Base-by-base conservation (phyloP, 2,888 invertebrate genomes). In the Agrotis ipsilon region DNA sequence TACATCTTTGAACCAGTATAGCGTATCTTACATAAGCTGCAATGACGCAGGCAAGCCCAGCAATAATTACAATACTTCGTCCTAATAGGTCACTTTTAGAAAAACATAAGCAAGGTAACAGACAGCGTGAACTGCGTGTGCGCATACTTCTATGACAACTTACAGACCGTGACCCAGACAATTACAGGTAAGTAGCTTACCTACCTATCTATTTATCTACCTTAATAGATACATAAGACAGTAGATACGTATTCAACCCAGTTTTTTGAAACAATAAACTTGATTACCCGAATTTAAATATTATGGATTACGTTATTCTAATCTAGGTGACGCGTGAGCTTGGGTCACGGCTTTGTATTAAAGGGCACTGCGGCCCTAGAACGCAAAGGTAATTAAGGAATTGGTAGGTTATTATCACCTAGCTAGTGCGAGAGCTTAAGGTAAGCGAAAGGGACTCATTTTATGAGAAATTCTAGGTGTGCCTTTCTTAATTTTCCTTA, bases 161-260 rank as follows among this genome's bases (percentile, higher is more conserved):
- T 43, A 68, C 75, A 45, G 48, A 55, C 75, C 75, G 4, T 75
- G 75, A 72, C 71, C 71, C 27, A 68, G 43, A 43, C 68, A 75
- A 72, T 75, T 43, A 75, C n/a, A 32, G 32, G 74, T 52, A 51
- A 52, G 19, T 49, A 7, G 7, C 27, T 7, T 48, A 24, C 27
- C 13, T 59, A 24, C 6, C 14, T 69, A n/a, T 71, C 14, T n/a
- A 27, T 19, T 24, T 61, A 72, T 5, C 4, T 32, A 51, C 13
- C 6, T n/a, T 18, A 9, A 21, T 14, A 55, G 27, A 45, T 71
- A 46, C 21, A 1, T 39, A 7, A n/a, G 2, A 7, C 16, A n/a
- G n/a, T 59, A 2, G 0, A 11, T 39, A 11, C 1, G 2, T 39
- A 39, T 39, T 39, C 39, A 39, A 64, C 11, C 46, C 21, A 21